Conservation (phyloP, 2,797 vertebrate species). For the Threskiornis aethiopicus region DNA sequence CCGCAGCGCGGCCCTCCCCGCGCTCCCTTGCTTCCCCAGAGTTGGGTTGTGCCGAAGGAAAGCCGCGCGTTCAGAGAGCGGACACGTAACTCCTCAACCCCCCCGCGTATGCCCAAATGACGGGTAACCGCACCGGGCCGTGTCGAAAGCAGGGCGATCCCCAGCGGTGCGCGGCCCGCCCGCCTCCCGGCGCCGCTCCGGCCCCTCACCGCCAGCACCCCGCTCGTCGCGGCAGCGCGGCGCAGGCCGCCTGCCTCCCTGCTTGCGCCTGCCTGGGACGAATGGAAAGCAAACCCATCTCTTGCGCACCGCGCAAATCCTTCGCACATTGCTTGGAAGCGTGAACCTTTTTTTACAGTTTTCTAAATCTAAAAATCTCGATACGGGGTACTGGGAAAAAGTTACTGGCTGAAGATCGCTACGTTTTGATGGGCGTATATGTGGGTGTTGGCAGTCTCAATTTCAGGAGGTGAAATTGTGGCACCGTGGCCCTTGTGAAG, state of each 20-base stretch:
- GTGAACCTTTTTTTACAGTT: neutral
- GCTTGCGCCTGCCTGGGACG: neutral
- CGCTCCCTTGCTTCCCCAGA: too few species aligned
- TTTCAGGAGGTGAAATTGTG: neutral
- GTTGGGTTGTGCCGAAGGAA: neutral
- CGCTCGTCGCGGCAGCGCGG: too few species aligned
- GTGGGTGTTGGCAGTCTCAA: accelerated
- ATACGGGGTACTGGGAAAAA: accelerated
- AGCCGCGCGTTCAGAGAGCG: neutral
- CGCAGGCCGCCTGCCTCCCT: too few species aligned
- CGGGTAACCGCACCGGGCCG: too few species aligned
- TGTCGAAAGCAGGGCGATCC: too few species aligned
- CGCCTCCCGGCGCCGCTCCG: neutral
- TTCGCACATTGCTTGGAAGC: neutral
- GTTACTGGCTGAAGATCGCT: neutral
- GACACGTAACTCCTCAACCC: accelerated
- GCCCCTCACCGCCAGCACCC: too few species aligned
- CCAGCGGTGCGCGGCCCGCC: neutral
- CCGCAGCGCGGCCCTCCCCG: neutral
- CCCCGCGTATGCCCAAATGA: accelerated
- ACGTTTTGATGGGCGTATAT: accelerated
- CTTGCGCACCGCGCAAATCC: neutral
- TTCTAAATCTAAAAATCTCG: neutral
- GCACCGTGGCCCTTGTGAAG: neutral
- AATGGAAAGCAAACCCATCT: neutral